These are phyloP conservation scores for Hyppa rectilinea DNA, from an alignment of 2,888 invertebrate genomes.

Conservation along the genomic window DNA sequence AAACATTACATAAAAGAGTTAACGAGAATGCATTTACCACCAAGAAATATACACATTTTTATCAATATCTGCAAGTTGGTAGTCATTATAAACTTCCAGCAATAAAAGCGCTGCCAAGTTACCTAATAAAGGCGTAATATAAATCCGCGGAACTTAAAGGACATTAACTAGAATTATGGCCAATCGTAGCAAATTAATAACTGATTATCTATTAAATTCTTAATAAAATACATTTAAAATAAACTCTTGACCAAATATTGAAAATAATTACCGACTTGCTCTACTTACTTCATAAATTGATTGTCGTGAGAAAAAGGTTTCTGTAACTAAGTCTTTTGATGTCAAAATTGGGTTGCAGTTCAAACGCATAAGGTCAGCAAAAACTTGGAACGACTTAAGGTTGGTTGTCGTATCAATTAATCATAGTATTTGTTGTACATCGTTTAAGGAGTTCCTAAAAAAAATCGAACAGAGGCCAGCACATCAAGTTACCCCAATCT, in stretches of 20 bases:
- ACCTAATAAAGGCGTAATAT: conserved; percentile 28
- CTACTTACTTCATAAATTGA: conserved; percentile 34
- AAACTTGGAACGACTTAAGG: conserved; percentile 11
- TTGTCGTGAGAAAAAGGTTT: conserved; percentile 55
- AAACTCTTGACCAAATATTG: conserved; percentile 48
- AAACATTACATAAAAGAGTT: conserved; percentile 41
- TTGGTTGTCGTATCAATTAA: conserved; percentile 14
- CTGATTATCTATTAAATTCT: conserved; percentile 27
- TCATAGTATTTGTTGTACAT: conserved; percentile 7
- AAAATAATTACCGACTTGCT: conserved; percentile 31
- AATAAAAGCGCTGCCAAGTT: conserved; percentile 11
- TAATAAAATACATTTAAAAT: conserved; percentile 21
- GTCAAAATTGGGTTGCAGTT: conserved; percentile 5
- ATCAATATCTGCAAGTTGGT: background rate
- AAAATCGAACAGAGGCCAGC: too few species aligned
- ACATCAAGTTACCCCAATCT: too few species aligned
- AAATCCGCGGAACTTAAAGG: conserved; percentile 15
- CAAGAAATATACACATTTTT: conserved; percentile 6
- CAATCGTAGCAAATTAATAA: conserved; percentile 23
- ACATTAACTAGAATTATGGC: conserved; percentile 33
- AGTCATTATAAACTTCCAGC: conserved; percentile 17
- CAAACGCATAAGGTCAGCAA: conserved; percentile 22
- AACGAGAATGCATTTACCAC: conserved; percentile 4
- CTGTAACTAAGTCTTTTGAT: background rate
- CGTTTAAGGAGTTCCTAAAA: background rate